A percentile compares a stretch with the other conserved stretches of the same genome.
Evolutionary conservation across 2,888 invertebrate species (phyloP).

Genomic region (Papilio protenor): DNA sequence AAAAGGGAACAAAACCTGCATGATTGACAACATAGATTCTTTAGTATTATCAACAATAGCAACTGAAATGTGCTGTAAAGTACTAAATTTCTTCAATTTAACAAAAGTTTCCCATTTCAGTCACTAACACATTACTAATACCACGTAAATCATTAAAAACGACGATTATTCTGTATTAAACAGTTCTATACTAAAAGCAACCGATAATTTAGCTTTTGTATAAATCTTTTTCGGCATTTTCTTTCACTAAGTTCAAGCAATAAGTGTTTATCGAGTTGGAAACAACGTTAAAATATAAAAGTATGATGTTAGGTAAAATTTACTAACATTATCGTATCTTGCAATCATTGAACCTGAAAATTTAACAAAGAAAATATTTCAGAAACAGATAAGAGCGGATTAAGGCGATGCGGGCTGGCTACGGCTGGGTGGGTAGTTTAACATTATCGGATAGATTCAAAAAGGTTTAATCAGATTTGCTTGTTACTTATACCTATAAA

Average conservation of each 20-base stretch:
- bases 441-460: constrained; percentile 15
- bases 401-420: constrained; percentile 29
- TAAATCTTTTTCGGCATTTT: not conserved
- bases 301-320: constrained; percentile 15
- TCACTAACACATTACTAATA: not conserved
- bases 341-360: constrained; percentile 34
- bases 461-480: constrained; percentile 11
- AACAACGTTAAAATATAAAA: constrained; percentile 10
- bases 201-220: not conserved
- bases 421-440: constrained; percentile 15
- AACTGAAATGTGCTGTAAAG: too few relatives aligned
- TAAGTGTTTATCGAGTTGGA: constrained; percentile 5
- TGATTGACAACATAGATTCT: too few relatives aligned
- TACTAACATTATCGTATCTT: constrained; percentile 32
- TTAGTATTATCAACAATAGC: too few relatives aligned
- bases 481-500: not conserved
- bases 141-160: not conserved
- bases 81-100: not conserved
- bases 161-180: not conserved
- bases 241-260: not conserved
- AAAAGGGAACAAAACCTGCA: too few relatives aligned
- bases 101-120: not conserved
- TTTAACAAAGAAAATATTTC: constrained; percentile 39
- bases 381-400: constrained; percentile 36
- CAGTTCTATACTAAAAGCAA: not conserved